Conservation (phyloP, 2,113 vertebrate species). For the Felis chaus region DNA sequence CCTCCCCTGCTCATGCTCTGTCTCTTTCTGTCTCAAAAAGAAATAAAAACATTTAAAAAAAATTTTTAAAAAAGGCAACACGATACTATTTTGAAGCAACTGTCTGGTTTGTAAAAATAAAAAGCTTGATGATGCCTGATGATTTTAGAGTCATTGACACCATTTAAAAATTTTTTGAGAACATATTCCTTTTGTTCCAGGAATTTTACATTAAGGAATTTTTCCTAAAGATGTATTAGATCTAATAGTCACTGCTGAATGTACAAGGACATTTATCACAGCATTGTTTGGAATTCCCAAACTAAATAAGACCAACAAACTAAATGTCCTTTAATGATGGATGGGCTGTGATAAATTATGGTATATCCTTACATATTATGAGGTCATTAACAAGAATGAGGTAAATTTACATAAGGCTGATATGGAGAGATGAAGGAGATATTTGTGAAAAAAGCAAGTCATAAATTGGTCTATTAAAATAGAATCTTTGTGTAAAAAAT, state of each 20-base stretch:
- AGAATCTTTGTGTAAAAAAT: not conserved
- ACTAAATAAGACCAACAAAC: not conserved
- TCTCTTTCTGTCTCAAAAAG: not conserved
- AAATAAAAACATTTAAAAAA: not conserved
- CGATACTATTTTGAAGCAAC: not conserved
- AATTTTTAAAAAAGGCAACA: not conserved
- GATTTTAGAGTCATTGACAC: not conserved
- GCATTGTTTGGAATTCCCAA: not conserved
- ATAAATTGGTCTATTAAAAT: not conserved
- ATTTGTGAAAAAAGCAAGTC: not conserved
- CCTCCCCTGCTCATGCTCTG: not conserved
- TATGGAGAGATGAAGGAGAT: not conserved
- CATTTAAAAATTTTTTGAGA: not conserved
- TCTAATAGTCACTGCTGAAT: not conserved
- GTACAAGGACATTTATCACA: not conserved
- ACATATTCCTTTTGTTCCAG: not conserved
- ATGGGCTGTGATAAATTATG: not conserved
- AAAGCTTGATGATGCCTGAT: not conserved
- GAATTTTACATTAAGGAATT: conserved; percentile 38
- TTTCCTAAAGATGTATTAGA: not conserved
- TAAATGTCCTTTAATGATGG: not conserved
- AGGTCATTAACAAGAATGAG: not conserved
- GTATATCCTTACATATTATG: not conserved
- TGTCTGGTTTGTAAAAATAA: not conserved
- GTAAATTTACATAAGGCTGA: conserved; percentile 2